Conservation (phyloP, 1,140 invertebrate genomes). For the Anadara kagoshimensis region DNA sequence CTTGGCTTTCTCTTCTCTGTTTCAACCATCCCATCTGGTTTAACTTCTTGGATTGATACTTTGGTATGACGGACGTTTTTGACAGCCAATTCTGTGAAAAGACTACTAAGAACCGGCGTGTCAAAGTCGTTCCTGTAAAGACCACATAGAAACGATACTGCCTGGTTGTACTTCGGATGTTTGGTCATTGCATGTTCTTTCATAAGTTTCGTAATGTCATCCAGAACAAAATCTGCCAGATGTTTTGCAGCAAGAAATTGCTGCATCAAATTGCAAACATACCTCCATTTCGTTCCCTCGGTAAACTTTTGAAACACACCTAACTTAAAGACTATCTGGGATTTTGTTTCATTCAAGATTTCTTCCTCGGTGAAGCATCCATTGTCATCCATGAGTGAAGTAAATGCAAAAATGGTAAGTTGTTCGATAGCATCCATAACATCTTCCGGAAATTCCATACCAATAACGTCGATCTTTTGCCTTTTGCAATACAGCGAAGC, state of each 20-base stretch:
- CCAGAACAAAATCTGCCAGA: slow-evolving; percentile 54
- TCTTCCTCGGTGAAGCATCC: slow-evolving; percentile 38
- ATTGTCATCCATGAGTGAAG: slow-evolving; percentile 26
- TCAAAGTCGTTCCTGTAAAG: slow-evolving; percentile 48
- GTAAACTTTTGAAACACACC: slow-evolving; percentile 48
- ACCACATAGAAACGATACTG: slow-evolving; percentile 53
- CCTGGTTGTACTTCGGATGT: slow-evolving; percentile 46
- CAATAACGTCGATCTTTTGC: slow-evolving; percentile 47
- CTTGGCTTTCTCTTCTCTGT: slow-evolving; percentile 24
- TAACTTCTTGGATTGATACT: slow-evolving; percentile 12
- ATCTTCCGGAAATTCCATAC: slow-evolving; percentile 45
- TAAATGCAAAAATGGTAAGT: slow-evolving; percentile 43
- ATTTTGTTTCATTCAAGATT: slow-evolving; percentile 25
- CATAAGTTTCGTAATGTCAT: slow-evolving; percentile 44
- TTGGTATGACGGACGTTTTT: slow-evolving; percentile 45
- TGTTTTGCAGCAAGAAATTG: slow-evolving; percentile 59
- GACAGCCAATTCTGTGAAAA: slow-evolving; percentile 52
- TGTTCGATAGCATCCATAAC: slow-evolving; percentile 40
- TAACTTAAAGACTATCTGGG: slow-evolving; percentile 43
- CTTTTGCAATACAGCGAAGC: slow-evolving; percentile 45
- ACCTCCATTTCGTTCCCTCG: slow-evolving; percentile 38
- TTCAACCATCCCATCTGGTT: not conserved
- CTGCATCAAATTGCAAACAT: slow-evolving; percentile 46
- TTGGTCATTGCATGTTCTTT: slow-evolving; percentile 52
- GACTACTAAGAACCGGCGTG: slow-evolving; percentile 29